phyloP scores from a whole-genome alignment of 37 sponge, comb jelly and placozoan genomes.

The Ephydatia muelleri region DNA sequence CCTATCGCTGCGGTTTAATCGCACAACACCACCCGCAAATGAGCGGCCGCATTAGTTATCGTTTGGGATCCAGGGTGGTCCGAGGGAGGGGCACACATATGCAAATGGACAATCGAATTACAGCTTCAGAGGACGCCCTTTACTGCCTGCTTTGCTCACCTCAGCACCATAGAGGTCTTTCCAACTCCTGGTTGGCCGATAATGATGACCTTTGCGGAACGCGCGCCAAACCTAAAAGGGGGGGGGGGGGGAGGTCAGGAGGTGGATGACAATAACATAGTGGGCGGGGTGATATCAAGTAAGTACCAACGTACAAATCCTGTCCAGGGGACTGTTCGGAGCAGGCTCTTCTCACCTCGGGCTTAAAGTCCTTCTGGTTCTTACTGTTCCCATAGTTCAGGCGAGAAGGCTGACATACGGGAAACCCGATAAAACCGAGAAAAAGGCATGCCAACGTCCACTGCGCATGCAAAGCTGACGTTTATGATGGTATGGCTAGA shows the following conservation, averaged over 20 bases:
- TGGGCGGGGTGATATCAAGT: not conserved
- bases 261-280: conserved; percentile 12
- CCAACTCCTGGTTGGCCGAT: conserved; percentile 82
- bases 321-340: not conserved
- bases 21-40: no score
- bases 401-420: conserved; percentile 21
- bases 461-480: no score
- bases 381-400: conserved; percentile 32
- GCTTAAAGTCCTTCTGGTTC: conserved; percentile 48
- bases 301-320: not conserved
- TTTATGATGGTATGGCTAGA: no score
- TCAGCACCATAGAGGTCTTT: conserved; percentile 73
- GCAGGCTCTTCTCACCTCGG: conserved; percentile 36
- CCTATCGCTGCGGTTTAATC: no score
- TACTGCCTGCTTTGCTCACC: conserved; percentile 19
- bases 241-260: conserved; percentile 4
- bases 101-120: not conserved
- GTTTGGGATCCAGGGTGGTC: not conserved
- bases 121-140: no score
- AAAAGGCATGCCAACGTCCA: no score
- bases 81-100: not conserved
- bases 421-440: no score
- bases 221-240: conserved; percentile 17
- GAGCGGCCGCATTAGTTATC: no score
- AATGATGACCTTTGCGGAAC: conserved; percentile 77